Base-by-base conservation (phyloP, 2,888 invertebrate species). In the Oxystoma pomonae region DNA sequence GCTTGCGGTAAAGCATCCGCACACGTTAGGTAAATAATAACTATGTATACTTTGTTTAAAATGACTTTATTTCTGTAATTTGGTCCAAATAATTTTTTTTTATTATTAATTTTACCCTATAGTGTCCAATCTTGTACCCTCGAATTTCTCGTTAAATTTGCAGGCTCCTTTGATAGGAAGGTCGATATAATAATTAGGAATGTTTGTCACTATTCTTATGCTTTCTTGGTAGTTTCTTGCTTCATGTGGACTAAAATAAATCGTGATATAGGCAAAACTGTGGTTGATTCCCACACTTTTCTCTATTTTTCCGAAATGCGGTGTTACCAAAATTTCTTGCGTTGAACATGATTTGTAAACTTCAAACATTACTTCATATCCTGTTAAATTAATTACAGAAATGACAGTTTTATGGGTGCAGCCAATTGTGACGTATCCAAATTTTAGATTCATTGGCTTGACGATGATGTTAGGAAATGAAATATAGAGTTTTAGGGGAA, bases 221-320 rank as follows among this genome's bases (percentile, higher is more conserved):
- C 68, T 69, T 61, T 74, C 75, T 19, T 68, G 67, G 59, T 73
- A 74, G 16, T 55, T 63, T 59, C 62, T 69, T 57, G 68, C 67
- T 61, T 70, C 69, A 73, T 22, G 66, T 17, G 75, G 74, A 12
- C 72, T 72, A 61, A 75, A 75, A 65, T 73, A 75, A 19, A 75
- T 63, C 16, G 67, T 67, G 51, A 75, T 63, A 58, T 72, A 68
- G 2, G 64, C 58, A 65, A 70, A 74, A 16, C 67, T 68, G n/a
- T 68, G 67, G 57, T 72, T 70, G 12, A 60, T 58, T 55, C 74
- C 75, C 20, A 69, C 69, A 57, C 67, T 70, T 58, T 65, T 62
- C 5, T 64, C 65, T 17, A 75, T 70, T 66, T 71, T 67, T 50
- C 73, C 73, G 59, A 65, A 62, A 57, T 67, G 64, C 3, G 74